Base-by-base conservation (phyloP, 1,140 invertebrate species). In the Ruditapes philippinarum region DNA sequence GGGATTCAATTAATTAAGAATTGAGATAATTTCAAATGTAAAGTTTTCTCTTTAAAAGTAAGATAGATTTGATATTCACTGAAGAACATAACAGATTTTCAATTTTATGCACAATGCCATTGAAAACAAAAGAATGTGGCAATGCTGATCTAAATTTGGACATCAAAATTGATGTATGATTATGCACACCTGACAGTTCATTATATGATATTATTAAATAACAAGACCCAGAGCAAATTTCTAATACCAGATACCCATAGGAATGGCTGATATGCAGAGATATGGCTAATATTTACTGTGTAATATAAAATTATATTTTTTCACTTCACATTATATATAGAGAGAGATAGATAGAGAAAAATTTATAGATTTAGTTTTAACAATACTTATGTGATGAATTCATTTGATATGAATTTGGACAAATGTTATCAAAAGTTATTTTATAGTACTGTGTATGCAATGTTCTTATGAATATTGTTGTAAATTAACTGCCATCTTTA, bases 371-470 rank as follows among this genome's bases (percentile, higher is more conserved):
- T 40, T 70, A 70, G 65, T 70, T 70, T 70, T 70, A 70, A 70
- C 9, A 70, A 31, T 70, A 70, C 65, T 17, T 12, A 12, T 70
- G 65, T 70, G 65, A 70, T 70, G 22, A 4, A 70, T 40, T 9
- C 65, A 70, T 12, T 70, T 70, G 65, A 70, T 9, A 70, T 70
- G 65, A 70, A 70, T 70, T 70, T 70, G 65, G 65, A 70, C 65
- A 70, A 70, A 70, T 70, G 65, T 22, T 11, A 57, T 49, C 45
- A 49, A 49, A 65, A 33, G 60, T 65, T 65, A 65, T 65, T 4
- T 40, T 70, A 70, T 70, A 7, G 22, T 70, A 70, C 4, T 36
- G 65, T 70, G 65, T 70, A 70, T 70, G 65, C 36, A 70, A 70
- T 22, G 4, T 36, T 70, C 7, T 40, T 36, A 31, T 70, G 36